phyloP scores from a whole-genome alignment of 2,113 vertebrate species.

The Pyrgilauda ruficollis region DNA sequence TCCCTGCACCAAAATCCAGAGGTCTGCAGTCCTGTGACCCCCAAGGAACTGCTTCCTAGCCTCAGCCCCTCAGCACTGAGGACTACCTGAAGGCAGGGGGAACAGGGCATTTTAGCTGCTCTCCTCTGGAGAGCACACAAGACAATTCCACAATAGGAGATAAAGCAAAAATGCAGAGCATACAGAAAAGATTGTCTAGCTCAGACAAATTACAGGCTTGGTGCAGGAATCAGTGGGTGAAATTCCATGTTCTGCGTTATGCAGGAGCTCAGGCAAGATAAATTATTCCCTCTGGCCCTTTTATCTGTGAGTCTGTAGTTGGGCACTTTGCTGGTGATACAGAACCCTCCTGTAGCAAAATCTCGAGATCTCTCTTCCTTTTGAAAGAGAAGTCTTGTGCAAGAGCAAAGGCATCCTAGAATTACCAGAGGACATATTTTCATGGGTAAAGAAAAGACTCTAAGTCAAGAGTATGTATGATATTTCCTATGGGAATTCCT shows the following conservation, averaged over 20 bases:
- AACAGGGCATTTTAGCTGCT: background rate
- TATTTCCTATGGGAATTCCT: background rate
- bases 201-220: background rate
- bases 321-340: background rate
- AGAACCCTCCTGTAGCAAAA: background rate
- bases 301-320: background rate
- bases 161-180: background rate
- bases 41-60: background rate
- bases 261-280: background rate
- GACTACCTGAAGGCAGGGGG: background rate
- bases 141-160: background rate
- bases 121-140: rapidly evolving
- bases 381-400: background rate
- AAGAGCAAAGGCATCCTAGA: background rate
- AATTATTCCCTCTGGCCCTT: background rate
- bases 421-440: background rate
- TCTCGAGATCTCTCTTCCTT: background rate
- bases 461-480: background rate
- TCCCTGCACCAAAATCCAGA: background rate
- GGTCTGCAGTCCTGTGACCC: background rate
- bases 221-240: background rate
- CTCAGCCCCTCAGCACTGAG: background rate
- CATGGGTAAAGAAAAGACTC: background rate
- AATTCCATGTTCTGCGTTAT: background rate
- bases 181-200: background rate